These are phyloP conservation scores for Allolobophora icterica DNA, from an alignment of 2,888 invertebrate species.

Conservation along the genomic window DNA sequence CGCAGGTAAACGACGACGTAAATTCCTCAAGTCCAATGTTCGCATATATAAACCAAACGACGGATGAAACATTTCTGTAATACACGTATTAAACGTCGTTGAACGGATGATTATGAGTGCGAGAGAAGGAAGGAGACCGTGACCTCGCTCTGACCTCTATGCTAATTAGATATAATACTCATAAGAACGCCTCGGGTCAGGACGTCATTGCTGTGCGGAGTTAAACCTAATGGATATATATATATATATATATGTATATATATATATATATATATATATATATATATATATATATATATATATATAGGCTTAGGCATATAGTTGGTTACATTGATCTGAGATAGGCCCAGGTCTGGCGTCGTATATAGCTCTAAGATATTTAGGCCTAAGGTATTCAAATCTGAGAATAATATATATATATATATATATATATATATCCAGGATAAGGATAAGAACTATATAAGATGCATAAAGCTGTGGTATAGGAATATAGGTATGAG, in stretches of 20 bases:
- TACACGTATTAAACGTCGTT: background rate
- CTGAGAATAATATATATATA: no score
- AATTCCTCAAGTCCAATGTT: background rate
- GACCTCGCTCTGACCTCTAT: background rate
- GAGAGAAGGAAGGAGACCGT: background rate
- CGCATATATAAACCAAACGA: background rate
- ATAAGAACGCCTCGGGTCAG: background rate
- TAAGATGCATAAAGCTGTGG: no score
- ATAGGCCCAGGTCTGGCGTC: no score
- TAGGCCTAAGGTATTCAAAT: no score
- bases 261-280: no score
- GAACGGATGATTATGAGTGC: background rate
- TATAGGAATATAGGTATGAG: no score
- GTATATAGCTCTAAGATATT: no score
- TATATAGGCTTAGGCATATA: no score
- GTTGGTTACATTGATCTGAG: background rate
- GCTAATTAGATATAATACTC: background rate
- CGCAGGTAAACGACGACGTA: background rate
- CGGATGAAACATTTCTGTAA: background rate
- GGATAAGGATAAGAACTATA: no score
- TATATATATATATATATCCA: no score
- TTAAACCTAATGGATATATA: background rate
- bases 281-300: no score
- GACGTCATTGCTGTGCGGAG: background rate
- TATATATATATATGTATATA: no score